phyloP scores from a whole-genome alignment of 2,888 invertebrate genomes.

The Macrosoma leucophasiata region DNA sequence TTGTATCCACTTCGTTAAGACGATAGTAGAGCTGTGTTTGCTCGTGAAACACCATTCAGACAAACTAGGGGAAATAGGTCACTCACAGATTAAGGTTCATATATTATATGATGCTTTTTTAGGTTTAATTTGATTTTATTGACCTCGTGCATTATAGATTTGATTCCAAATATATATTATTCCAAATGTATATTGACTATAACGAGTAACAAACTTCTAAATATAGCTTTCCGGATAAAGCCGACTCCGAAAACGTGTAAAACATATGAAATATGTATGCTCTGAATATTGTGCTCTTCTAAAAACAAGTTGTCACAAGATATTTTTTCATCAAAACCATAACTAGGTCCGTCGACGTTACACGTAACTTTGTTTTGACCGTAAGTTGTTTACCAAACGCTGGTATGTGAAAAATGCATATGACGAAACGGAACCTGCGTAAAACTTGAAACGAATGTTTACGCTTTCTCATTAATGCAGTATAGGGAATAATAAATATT shows the following conservation, averaged over 20 bases:
- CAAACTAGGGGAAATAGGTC: too few species aligned
- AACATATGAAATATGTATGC: too few species aligned
- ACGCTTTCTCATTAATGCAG: constrained; percentile 47
- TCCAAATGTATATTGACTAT: too few species aligned
- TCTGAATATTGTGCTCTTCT: too few species aligned
- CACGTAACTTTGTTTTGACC: background rate
- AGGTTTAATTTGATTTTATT: too few species aligned
- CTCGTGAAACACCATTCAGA: constrained; percentile 25
- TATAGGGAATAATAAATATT: constrained; percentile 47
- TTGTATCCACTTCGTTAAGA: constrained; percentile 33
- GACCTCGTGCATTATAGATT: too few species aligned
- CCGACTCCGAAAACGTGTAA: too few species aligned
- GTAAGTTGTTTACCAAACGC: background rate
- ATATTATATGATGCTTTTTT: constrained; percentile 11
- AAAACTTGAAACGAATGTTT: constrained; percentile 40
- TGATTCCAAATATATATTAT: too few species aligned
- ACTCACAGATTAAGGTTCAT: background rate
- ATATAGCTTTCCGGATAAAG: too few species aligned
- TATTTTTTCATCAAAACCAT: too few species aligned
- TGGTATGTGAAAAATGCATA: constrained; percentile 21
- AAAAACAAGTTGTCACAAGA: too few species aligned
- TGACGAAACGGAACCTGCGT: constrained; percentile 28
- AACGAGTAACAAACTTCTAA: too few species aligned
- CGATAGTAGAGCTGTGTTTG: constrained; percentile 25
- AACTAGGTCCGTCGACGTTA: constrained; percentile 11